Base-by-base conservation (phyloP, 2,888 invertebrate genomes). In the Lapara coniferarum region DNA sequence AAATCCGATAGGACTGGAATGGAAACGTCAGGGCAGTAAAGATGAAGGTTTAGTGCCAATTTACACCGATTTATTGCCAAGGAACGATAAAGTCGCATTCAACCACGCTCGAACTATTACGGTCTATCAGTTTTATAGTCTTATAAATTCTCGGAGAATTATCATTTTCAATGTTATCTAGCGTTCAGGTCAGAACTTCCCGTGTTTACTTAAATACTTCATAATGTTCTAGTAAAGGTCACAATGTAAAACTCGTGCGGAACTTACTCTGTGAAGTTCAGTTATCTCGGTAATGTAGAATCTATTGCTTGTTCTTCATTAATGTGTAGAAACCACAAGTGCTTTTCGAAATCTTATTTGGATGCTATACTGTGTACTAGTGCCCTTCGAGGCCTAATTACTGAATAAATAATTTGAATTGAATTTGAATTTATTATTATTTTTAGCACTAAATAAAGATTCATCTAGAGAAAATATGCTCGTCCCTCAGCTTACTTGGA, bases 21-120 rank as follows among this genome's bases (percentile, higher is more conserved):
- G 51, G 52, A 70, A 66, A 67, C 52, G 67, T 67, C 69, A 53
- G 67, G 58, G 44, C 5, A 51, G 16, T 66, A 51, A 66, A 44
- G 44, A 59, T 70, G 44, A 51, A 53, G 53, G 70, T 67, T 52
- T 51, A 13, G 10, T 59, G 53, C 14, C 51, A 44, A 68, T 68
- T 59, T 59, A 59, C 13, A 52, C 16, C 68, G 37, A 68, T 51
- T 51, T 63, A 51, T 52, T n/a, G 30, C 37, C 49, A 51, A 46
- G 51, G 16, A 58, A 57, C 68, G 14, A 51, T 68, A 58, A 68
- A 55, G 10, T 58, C 30, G n/a, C 53, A 19, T 67, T 58, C 49
- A 6, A 14, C 37, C 30, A 58, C 51, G 63, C 63, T 19, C 49
- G 13, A 49, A 63, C 63, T 49, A 19, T 63, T 19, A 63, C 63